Evolutionary conservation across 2,888 invertebrate species (phyloP).

Genomic region (Ligdia adustata): DNA sequence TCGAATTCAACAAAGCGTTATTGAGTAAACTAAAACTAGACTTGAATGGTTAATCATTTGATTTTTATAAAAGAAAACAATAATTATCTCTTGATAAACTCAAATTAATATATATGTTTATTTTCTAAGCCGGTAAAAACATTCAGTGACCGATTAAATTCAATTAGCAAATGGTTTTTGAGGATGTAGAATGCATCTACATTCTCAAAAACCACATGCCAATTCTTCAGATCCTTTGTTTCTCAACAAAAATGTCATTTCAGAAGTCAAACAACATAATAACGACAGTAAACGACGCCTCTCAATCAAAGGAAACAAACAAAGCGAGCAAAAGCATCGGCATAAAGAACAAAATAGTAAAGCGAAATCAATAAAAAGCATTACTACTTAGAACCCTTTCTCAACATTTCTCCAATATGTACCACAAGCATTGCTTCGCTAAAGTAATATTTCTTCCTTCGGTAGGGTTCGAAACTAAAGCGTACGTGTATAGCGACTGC

Average conservation of each 20-base stretch:
- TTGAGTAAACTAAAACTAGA: too few species aligned
- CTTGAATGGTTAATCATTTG: too few species aligned
- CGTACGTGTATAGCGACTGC: too few species aligned
- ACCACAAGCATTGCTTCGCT: background rate
- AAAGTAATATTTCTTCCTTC: background rate
- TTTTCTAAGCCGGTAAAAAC: too few species aligned
- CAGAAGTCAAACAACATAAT: slow-evolving; percentile 10
- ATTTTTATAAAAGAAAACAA: too few species aligned
- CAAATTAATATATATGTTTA: too few species aligned
- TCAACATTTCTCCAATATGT: background rate
- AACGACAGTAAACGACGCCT: slow-evolving; percentile 11
- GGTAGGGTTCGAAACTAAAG: background rate
- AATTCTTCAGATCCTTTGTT: slow-evolving; percentile 8
- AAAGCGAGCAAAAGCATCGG: slow-evolving; percentile 20
- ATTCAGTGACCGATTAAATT: background rate
- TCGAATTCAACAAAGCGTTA: too few species aligned
- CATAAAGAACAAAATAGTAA: slow-evolving; percentile 9
- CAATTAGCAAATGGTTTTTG: too few species aligned
- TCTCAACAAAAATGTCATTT: slow-evolving; percentile 16
- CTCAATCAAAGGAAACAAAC: slow-evolving; percentile 27
- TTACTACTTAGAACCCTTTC: slow-evolving; percentile 4
- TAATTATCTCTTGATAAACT: too few species aligned
- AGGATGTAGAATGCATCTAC: too few species aligned
- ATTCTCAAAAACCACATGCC: too few species aligned
- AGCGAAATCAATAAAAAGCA: too few species aligned